A percentile compares a stretch with the other conserved stretches of the same genome.
Evolutionary conservation across 2,888 invertebrate genomes (phyloP).

Genomic region (Apamea sordens): DNA sequence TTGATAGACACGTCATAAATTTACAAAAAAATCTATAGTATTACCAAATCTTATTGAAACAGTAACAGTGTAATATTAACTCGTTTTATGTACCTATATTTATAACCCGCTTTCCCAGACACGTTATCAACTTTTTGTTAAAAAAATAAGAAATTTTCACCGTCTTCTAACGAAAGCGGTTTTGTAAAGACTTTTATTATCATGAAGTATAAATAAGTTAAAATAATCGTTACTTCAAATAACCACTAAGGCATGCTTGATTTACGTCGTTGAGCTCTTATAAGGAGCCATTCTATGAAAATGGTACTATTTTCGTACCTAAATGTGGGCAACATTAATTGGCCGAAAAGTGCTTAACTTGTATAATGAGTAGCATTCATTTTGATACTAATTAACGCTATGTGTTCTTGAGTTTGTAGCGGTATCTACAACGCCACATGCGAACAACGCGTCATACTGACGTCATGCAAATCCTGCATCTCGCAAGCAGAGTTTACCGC

Average conservation of each 20-base stretch:
- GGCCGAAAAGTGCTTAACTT: too few relatives aligned
- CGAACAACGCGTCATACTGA: too few relatives aligned
- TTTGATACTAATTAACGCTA: background rate
- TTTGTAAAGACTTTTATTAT: background rate
- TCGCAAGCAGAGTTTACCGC: too few relatives aligned
- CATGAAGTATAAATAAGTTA: background rate
- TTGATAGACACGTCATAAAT: conserved; percentile 38
- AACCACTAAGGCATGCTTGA: background rate
- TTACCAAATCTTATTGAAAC: too few relatives aligned
- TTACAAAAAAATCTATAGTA: too few relatives aligned
- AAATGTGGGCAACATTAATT: background rate
- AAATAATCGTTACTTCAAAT: background rate
- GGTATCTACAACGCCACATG: too few relatives aligned
- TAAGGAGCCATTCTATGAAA: background rate
- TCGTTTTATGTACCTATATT: too few relatives aligned
- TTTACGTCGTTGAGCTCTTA: background rate
- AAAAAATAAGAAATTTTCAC: background rate
- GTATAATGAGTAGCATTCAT: background rate
- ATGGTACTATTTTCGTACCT: background rate
- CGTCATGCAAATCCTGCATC: too few relatives aligned
- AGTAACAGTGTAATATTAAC: too few relatives aligned
- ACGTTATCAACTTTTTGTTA: background rate
- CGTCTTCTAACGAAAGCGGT: background rate
- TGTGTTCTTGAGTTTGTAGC: background rate
- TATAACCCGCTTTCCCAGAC: background rate